Base-by-base conservation (phyloP, 2,888 invertebrate species). In the Acleris laterana region DNA sequence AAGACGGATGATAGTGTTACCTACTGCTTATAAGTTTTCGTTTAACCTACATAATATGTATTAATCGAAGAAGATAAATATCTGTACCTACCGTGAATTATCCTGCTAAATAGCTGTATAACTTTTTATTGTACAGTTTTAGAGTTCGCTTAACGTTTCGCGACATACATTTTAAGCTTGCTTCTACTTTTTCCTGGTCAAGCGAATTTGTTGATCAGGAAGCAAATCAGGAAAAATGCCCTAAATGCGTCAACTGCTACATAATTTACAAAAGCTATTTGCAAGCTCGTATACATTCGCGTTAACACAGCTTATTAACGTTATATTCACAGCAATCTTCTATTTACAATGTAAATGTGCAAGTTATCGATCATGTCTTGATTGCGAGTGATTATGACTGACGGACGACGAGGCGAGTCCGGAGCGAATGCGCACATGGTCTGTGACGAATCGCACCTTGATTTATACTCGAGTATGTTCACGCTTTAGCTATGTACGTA, bases 381-480 rank as follows among this genome's bases (percentile, higher is more conserved):
- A 79, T 78, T 77, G 74, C 69, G 69, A 77, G 74, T 72, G 76
- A 80, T 79, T 82, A 76, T 72, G 72, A 70, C 73, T 80, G 75
- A 76, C 75, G 74, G 73, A 69, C 70, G 75, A 71, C 68, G 72
- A 76, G 68, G 68, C 79, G 78, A 77, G 80, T 71, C 79, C 79
- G 84, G 73, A 83, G 81, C 88, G 80, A 85, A 88, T 83, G 73
- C 68, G 69, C 76, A 73, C 75, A 72, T 74, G 77, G 75, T 72
- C 80, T 80, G 80, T 82, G 80, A 77, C 87, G 74, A 87, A 87
- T 87, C 72, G 70, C 64, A 62, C 72, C 74, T 77, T 74, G 78
- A 79, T 80, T 81, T 81, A 79, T 73, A 71, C 56, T 61, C 63
- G 61, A 52, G 64, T 56, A 65, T 61, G 61, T 60, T 55, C 61